Evolutionary conservation across 2,797 vertebrate genomes (phyloP).

Genomic region (Apogon hyalosoma): DNA sequence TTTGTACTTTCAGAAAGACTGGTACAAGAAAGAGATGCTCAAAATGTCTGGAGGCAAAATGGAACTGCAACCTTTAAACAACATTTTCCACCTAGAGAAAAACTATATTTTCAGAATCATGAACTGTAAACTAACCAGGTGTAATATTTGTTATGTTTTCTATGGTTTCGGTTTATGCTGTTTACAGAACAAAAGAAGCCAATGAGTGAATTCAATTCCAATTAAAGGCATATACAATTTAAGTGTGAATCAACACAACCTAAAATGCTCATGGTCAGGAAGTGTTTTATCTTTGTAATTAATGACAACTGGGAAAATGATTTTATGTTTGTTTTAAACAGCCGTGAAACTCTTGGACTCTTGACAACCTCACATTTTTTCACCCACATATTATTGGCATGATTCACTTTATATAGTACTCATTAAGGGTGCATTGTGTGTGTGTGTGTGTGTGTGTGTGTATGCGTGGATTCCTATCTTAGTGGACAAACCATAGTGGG

Average conservation of each 20-base stretch:
- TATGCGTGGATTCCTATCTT: background rate
- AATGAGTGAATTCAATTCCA: background rate
- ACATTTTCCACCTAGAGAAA: background rate
- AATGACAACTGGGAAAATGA: slow-evolving; percentile 22
- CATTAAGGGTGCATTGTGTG: slow-evolving; percentile 27
- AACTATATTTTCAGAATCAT: background rate
- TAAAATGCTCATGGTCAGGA: slow-evolving; percentile 2
- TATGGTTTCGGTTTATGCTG: background rate
- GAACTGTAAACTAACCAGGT: background rate
- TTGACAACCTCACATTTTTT: slow-evolving; percentile 27
- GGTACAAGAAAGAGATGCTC: background rate
- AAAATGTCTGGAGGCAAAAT: background rate
- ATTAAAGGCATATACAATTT: background rate
- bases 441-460: background rate
- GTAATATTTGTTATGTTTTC: background rate
- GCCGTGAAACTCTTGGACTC: slow-evolving; percentile 42
- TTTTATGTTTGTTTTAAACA: slow-evolving; percentile 25
- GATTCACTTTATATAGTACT: slow-evolving; percentile 42
- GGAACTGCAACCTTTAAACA: background rate
- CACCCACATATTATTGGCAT: slow-evolving; percentile 42
- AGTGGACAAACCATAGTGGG: slow-evolving; percentile 3
- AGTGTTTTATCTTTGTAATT: slow-evolving; percentile 29
- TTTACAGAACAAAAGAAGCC: too few relatives aligned
- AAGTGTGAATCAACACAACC: slow-evolving; percentile 6
- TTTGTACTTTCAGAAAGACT: background rate